phyloP scores from a whole-genome alignment of 1,140 invertebrate species.

The Heterodera schachtii region DNA sequence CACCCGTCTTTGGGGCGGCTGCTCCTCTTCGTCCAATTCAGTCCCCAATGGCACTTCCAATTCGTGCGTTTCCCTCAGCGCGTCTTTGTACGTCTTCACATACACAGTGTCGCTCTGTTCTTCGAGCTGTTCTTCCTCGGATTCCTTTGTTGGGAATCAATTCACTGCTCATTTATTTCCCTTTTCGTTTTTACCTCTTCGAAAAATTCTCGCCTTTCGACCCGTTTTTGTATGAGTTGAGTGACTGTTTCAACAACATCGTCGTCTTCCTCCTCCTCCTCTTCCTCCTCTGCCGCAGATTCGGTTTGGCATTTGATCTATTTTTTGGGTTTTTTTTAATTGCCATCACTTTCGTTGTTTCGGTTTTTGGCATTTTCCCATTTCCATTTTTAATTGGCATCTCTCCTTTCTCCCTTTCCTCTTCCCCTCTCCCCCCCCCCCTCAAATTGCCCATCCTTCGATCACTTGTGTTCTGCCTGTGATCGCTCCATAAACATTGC shows the following conservation, averaged over 20 bases:
- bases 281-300: neutral
- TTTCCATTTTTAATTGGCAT: neutral
- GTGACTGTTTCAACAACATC: conserved; percentile 6
- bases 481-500: conserved; percentile 2
- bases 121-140: conserved; percentile 33
- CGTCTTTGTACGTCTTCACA: neutral
- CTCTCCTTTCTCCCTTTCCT: no score
- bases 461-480: conserved; percentile 11
- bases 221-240: conserved; percentile 18
- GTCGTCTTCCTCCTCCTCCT: neutral
- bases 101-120: conserved; percentile 24
- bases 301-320: neutral
- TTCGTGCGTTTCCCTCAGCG: conserved; percentile 1
- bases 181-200: conserved; percentile 3
- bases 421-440: no score
- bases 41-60: neutral
- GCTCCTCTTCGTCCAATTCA: conserved; percentile 6
- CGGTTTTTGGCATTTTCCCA: no score
- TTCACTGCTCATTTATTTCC: neutral
- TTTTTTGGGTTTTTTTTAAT: no score
- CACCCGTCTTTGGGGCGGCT: conserved; percentile 14
- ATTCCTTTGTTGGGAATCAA: conserved; percentile 8
- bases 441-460: no score
- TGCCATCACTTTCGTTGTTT: no score
- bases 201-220: conserved; percentile 9